Evolutionary conservation across 2,888 invertebrate genomes (phyloP).

Genomic region (Dioctria rufipes): DNA sequence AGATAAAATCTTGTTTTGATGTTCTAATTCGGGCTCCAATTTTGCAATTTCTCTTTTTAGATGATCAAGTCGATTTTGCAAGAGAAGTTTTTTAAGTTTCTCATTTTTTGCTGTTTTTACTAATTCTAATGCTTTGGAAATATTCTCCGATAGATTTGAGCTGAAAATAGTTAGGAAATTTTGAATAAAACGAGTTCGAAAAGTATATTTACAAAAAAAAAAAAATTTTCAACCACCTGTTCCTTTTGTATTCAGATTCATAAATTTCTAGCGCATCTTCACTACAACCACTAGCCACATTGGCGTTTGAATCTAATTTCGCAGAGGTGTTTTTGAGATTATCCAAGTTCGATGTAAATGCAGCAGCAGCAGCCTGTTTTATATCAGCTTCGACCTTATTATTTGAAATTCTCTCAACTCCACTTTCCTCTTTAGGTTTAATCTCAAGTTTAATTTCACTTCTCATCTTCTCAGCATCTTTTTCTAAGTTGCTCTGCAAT

Average conservation of each 20-base stretch:
- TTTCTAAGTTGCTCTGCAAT: no score
- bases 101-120: constrained; percentile 66
- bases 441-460: no score
- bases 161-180: constrained; percentile 60
- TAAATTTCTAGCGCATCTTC: constrained; percentile 9
- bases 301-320: not conserved
- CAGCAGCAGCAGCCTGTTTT: not conserved
- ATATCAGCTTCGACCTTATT: not conserved
- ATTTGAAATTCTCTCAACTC: not conserved
- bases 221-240: constrained; percentile 25
- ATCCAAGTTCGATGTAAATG: no score
- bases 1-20: constrained; percentile 65
- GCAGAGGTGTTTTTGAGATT: no score
- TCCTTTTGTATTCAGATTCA: constrained; percentile 36
- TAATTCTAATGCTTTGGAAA: constrained; percentile 67
- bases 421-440: no score
- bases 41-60: constrained; percentile 65
- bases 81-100: constrained; percentile 65
- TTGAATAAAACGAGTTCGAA: not conserved
- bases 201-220: not conserved
- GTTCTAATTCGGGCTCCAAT: constrained; percentile 63
- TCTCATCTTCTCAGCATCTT: no score
- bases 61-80: constrained; percentile 65
- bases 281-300: not conserved
- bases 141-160: constrained; percentile 65